phyloP scores from a whole-genome alignment of 35 echinoderm and acorn worm genomes.

The Stichopus chloronotus region DNA sequence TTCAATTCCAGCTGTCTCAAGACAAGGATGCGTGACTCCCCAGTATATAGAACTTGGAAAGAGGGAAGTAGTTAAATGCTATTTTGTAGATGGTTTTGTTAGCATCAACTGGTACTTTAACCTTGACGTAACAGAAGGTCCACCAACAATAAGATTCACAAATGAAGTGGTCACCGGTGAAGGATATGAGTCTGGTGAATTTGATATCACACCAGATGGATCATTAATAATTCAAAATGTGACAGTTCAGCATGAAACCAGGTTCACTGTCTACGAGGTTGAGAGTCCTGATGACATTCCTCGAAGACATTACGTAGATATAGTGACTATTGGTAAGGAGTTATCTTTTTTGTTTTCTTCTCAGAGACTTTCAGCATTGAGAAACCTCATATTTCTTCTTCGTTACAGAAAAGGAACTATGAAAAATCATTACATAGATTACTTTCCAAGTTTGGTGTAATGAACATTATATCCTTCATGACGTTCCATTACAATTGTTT shows the following conservation, averaged over 20 bases:
- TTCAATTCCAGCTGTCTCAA: no score
- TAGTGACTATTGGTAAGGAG: background rate
- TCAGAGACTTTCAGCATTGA: no score
- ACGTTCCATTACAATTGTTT: no score
- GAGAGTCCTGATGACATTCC: background rate
- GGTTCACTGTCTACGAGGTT: background rate
- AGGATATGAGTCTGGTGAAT: background rate
- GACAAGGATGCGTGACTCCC: background rate
- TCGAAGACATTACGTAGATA: background rate
- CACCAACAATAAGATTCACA: background rate
- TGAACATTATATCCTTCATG: no score
- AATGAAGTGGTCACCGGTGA: background rate
- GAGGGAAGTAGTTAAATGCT: background rate
- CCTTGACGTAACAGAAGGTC: background rate
- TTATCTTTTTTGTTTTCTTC: background rate
- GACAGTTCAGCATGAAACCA: background rate
- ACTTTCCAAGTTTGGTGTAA: no score
- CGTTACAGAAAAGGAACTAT: no score
- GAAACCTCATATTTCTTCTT: no score
- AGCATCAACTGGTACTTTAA: background rate
- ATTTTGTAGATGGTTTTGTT: background rate
- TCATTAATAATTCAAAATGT: conserved; percentile 1
- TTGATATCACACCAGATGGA: background rate
- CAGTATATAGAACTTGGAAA: background rate
- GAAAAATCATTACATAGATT: no score